phyloP scores from a whole-genome alignment of 2,113 vertebrate genomes.

The Entelurus aequoreus region DNA sequence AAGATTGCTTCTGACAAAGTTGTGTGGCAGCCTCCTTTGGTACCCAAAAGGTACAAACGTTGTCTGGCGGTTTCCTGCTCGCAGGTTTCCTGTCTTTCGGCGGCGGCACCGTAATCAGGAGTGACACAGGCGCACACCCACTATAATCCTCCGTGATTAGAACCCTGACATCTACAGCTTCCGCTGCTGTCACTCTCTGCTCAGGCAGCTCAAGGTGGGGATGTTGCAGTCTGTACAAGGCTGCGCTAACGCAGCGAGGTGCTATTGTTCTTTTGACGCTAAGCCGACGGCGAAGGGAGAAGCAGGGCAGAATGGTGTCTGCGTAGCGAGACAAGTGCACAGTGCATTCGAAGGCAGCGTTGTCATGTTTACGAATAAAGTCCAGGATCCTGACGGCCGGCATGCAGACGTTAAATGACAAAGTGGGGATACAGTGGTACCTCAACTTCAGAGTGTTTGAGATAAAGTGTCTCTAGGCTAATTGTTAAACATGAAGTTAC shows the following conservation, averaged over 20 bases:
- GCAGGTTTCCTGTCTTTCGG: slow-evolving; percentile 21
- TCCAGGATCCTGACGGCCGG: background rate
- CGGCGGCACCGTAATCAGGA: slow-evolving; percentile 49
- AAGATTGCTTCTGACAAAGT: background rate
- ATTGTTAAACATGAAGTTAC: no score
- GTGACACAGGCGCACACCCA: slow-evolving; percentile 49
- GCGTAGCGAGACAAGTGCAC: background rate
- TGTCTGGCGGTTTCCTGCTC: slow-evolving; percentile 15
- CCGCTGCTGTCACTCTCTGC: slow-evolving; percentile 53
- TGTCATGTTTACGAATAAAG: background rate
- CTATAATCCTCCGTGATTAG: slow-evolving; percentile 71
- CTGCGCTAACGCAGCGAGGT: background rate
- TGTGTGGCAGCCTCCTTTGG: background rate
- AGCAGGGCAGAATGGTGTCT: background rate
- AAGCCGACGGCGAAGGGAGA: background rate
- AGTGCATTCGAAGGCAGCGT: background rate
- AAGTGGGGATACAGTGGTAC: background rate
- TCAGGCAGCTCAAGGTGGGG: slow-evolving; percentile 17
- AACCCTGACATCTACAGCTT: slow-evolving; percentile 66
- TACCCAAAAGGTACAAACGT: slow-evolving; percentile 5
- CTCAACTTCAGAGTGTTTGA: no score
- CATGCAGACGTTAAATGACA: background rate
- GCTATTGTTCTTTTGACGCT: slow-evolving; percentile 9
- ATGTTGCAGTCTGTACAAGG: slow-evolving; percentile 2
- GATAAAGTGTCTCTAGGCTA: no score